Percentiles rank a stretch among this genome's conserved stretches.
Evolutionary conservation across 1,140 invertebrate species (phyloP).

Genomic region (Brachionus angularis): DNA sequence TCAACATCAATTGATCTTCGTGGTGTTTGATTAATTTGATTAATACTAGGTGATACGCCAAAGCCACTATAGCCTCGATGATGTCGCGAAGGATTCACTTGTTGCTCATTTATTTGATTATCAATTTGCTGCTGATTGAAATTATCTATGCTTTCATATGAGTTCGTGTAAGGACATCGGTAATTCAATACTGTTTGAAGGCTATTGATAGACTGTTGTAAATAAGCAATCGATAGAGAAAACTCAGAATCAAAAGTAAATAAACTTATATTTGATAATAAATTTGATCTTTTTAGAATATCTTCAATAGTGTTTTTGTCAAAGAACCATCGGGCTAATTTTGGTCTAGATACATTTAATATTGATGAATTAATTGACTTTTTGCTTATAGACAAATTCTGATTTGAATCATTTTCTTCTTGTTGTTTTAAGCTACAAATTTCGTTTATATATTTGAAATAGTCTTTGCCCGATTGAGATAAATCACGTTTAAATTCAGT

Average conservation of each 20-base stretch:
- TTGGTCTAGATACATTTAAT: background rate
- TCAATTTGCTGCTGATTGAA: too few species aligned
- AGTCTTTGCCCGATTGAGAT: background rate
- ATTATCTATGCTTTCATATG: background rate
- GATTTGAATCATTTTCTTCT: background rate
- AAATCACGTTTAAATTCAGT: conserved; percentile 6
- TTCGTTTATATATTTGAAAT: background rate
- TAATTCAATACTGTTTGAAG: background rate
- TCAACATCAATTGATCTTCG: conserved; percentile 28
- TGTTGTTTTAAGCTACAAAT: background rate
- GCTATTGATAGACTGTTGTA: background rate
- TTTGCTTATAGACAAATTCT: too few species aligned
- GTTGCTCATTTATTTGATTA: too few species aligned
- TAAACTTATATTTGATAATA: background rate
- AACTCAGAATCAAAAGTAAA: background rate
- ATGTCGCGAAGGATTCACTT: too few species aligned
- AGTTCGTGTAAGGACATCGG: conserved; percentile 9
- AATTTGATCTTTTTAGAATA: background rate
- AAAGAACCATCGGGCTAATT: conserved; percentile 14
- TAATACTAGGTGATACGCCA: background rate
- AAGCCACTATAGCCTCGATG: conserved; percentile 8
- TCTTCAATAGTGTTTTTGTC: conserved; percentile 17
- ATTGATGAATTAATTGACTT: too few species aligned
- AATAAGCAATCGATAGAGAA: background rate
- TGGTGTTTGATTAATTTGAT: conserved; percentile 4